Evolutionary conservation across 2,888 invertebrate species (phyloP), one percentile per base, ranked within the genome.

Genomic region (Globia sparganii): DNA sequence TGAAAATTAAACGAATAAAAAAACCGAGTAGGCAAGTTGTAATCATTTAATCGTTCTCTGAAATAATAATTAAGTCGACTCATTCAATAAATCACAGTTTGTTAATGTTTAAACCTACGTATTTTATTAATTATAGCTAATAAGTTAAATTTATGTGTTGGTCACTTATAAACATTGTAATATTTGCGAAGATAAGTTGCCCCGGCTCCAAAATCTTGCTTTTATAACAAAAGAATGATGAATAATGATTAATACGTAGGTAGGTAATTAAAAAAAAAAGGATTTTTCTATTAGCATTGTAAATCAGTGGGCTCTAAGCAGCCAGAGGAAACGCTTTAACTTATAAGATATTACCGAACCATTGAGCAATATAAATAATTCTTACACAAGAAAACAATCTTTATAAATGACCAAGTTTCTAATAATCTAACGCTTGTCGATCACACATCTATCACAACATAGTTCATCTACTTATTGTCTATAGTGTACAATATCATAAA

Each of bases 81-180:
- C 91, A 90, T 90, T 89, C 82, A 89, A 83, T 88, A 89, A 91
- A 94, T 94, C 94, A 94, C 94, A 94, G 94, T 91, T 93, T 91
- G 93, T 94, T 93, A 93, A 91, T 89, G 76, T 91, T 92, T 90
- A 91, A 40, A 85, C 56, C 74, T 86, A 87, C 62, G 37, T 82
- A 59, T 82, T 86, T 68, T 31, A 66, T 58, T 25, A 53, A 67
- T 66, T 84, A 81, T 46, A 75, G 65, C 77, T 81, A 84, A 80
- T 79, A 86, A 82, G 72, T 84, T 82, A 80, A 80, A 70, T 84
- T 77, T 69, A 75, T 64, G 61, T 34, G 28, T 56, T 65, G 77
- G 67, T 77, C 67, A 80, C 5, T 65, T 65, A 77, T 65, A 81
- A 78, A 73, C 76, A 80, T 71, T 74, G 68, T 62, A 4, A 4